A percentile compares a stretch with the other conserved stretches of the same genome.
phyloP scores from a whole-genome alignment of 2,888 invertebrate species.

The Poecilus cupreus region DNA sequence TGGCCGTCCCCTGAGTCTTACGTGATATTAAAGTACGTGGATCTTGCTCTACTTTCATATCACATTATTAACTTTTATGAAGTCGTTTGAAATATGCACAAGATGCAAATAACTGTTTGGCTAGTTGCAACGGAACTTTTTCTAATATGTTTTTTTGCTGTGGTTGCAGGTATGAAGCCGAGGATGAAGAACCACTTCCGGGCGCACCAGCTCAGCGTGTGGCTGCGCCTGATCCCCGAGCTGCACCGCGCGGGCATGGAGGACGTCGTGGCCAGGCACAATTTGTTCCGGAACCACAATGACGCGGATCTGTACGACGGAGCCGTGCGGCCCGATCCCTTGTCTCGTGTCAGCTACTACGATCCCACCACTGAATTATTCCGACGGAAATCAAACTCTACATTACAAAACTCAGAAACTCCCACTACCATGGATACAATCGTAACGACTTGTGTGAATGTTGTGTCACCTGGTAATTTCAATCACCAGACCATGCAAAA shows the following conservation, averaged over 20 bases:
- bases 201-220: conserved; percentile 95
- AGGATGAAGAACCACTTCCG: conserved; percentile 94
- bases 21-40: background rate
- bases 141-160: no score
- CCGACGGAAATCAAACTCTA: conserved; percentile 76
- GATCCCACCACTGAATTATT: conserved; percentile 79
- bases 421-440: conserved; percentile 83
- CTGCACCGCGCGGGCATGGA: conserved; percentile 92
- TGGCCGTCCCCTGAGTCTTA: conserved; percentile 31
- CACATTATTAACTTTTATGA: conserved; percentile 3
- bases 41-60: background rate
- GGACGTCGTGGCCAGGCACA: conserved; percentile 90
- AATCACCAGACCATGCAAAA: conserved; percentile 74
- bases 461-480: conserved; percentile 75
- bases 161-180: conserved; percentile 90
- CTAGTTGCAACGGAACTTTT: no score
- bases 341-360: conserved; percentile 79
- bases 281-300: conserved; percentile 91
- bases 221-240: conserved; percentile 95
- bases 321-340: conserved; percentile 88
- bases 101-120: background rate
- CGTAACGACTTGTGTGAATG: conserved; percentile 83
- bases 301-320: conserved; percentile 93
- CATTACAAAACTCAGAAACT: conserved; percentile 78
- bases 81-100: background rate